phyloP scores from a whole-genome alignment of 2,113 vertebrate species.

The Falcunculus frontatus region DNA sequence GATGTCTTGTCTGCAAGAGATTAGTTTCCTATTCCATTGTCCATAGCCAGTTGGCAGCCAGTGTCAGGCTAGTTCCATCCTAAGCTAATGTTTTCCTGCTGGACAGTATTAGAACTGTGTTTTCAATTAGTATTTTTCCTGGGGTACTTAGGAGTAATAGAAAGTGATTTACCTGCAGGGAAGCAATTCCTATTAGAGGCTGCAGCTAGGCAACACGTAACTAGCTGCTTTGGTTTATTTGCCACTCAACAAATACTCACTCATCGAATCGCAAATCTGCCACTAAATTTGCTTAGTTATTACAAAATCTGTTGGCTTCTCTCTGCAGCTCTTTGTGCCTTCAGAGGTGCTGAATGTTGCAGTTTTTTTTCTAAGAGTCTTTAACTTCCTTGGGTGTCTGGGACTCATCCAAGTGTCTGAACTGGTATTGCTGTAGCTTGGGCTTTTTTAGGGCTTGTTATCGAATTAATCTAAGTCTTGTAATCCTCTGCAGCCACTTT shows the following conservation, averaged over 20 bases:
- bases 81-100: constrained; percentile 44
- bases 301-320: background rate
- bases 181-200: background rate
- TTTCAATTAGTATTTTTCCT: constrained; percentile 62
- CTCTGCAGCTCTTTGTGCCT: background rate
- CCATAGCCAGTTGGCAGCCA: background rate
- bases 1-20: constrained; percentile 16
- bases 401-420: background rate
- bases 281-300: constrained; percentile 6
- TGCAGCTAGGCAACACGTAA: constrained; percentile 20
- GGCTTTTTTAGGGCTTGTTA: background rate
- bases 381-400: background rate
- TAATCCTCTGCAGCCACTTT: background rate
- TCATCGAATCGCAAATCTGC: background rate
- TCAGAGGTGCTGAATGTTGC: background rate
- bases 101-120: constrained; percentile 27
- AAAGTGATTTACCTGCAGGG: constrained; percentile 46
- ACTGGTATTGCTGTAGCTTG: background rate
- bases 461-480: background rate
- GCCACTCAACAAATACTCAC: background rate
- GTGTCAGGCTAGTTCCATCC: background rate
- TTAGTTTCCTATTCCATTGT: constrained; percentile 44
- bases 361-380: background rate
- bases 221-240: constrained; percentile 20
- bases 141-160: constrained; percentile 33